Evolutionary conservation across 2,888 invertebrate genomes (phyloP).

Genomic region (Habrosyne pyritoides): DNA sequence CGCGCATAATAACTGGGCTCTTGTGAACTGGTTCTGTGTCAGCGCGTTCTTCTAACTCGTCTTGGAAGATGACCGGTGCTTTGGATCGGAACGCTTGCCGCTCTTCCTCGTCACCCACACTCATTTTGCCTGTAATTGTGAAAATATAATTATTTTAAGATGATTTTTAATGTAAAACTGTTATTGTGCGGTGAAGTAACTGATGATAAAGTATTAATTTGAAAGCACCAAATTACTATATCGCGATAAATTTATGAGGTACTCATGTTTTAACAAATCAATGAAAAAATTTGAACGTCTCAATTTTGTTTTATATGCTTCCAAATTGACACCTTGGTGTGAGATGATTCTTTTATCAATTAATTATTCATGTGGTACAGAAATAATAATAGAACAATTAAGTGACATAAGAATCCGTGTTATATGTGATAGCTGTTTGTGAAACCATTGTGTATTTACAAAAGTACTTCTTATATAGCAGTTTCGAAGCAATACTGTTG

Average conservation of each 20-base stretch:
- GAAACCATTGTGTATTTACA: slow-evolving; percentile 27
- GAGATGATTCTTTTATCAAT: background rate
- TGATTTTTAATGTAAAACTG: background rate
- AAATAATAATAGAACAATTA: background rate
- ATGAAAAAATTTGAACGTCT: too few relatives aligned
- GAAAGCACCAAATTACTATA: too few relatives aligned
- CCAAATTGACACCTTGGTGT: background rate
- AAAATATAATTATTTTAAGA: background rate
- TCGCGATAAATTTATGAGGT: too few relatives aligned
- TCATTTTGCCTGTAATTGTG: slow-evolving; percentile 85
- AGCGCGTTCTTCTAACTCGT: slow-evolving; percentile 97
- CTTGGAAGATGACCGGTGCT: slow-evolving; percentile 97
- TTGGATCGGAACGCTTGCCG: slow-evolving; percentile 92
- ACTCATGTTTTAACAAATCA: too few relatives aligned
- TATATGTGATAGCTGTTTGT: slow-evolving; percentile 5
- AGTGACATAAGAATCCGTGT: background rate
- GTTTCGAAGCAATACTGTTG: slow-evolving; percentile 9
- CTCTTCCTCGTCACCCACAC: slow-evolving; percentile 89
- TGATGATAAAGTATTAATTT: background rate
- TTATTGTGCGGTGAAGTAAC: background rate
- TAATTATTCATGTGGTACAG: background rate
- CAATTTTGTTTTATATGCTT: too few relatives aligned
- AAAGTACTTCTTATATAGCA: slow-evolving; percentile 1
- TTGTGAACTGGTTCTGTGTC: slow-evolving; percentile 94
- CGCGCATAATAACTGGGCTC: slow-evolving; percentile 96